Evolutionary conservation across 2,113 vertebrate species (phyloP).

Genomic region (Cyanistes caeruleus): DNA sequence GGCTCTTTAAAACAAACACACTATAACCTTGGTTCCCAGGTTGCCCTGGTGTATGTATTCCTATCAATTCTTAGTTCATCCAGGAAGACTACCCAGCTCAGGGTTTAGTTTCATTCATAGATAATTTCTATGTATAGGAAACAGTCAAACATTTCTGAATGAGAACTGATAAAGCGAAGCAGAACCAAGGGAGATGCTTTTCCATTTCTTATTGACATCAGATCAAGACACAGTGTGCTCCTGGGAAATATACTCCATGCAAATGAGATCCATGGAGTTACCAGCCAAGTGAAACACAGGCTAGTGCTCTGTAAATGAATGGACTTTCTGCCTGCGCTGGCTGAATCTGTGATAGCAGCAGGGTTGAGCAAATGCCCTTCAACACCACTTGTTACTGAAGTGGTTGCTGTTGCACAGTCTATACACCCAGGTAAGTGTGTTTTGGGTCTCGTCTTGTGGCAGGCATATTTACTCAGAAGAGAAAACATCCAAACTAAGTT

Average conservation of each 20-base stretch:
- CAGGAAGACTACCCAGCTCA: not conserved
- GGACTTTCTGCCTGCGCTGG: not conserved
- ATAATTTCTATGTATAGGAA: not conserved
- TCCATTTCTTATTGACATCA: not conserved
- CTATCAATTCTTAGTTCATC: not conserved
- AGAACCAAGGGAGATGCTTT: not conserved
- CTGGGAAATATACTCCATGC: not conserved
- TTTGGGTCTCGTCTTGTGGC: not conserved
- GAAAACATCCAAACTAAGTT: not conserved
- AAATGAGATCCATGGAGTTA: not conserved
- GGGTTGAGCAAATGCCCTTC: not conserved
- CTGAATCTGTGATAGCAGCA: not conserved
- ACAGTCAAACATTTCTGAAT: not conserved
- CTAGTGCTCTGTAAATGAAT: not conserved
- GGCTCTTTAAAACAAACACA: not conserved
- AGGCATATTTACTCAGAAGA: not conserved
- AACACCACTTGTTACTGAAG: not conserved
- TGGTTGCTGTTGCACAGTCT: not conserved
- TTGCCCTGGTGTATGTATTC: not conserved
- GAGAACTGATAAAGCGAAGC: not conserved
- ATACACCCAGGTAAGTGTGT: fast-evolving
- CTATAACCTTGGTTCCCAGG: not conserved
- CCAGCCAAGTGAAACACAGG: not conserved
- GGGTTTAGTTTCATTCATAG: not conserved
- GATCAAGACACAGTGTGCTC: not conserved